phyloP scores from a whole-genome alignment of 2,113 vertebrate species.

The Sinocyclocheilus anshuiensis region DNA sequence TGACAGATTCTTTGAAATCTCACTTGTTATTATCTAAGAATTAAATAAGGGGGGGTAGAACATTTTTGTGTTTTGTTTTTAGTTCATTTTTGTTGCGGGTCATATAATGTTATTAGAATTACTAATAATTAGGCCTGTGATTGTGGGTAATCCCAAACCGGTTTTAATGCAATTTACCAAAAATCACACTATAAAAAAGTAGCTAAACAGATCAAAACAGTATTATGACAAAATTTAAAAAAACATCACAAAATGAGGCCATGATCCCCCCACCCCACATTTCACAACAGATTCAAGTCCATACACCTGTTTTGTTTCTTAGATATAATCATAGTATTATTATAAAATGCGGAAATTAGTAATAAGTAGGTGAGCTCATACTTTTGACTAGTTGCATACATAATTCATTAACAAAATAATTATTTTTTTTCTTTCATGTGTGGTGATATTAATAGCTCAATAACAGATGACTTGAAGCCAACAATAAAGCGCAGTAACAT shows the following conservation, averaged over 20 bases:
- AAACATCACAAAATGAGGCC: too few relatives aligned
- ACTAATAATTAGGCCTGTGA: not conserved
- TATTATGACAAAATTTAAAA: too few relatives aligned
- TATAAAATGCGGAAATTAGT: too few relatives aligned
- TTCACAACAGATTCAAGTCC: too few relatives aligned
- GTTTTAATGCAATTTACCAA: not conserved
- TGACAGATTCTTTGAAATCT: too few relatives aligned
- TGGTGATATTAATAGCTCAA: not conserved
- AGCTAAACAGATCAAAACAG: too few relatives aligned
- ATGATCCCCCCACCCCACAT: too few relatives aligned
- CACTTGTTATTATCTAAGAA: too few relatives aligned
- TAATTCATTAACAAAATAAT: not conserved
- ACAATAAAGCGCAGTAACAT: not conserved
- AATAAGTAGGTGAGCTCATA: too few relatives aligned
- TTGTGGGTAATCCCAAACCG: not conserved
- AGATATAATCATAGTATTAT: too few relatives aligned
- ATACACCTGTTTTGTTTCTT: too few relatives aligned
- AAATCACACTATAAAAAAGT: not conserved
- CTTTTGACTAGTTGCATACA: not conserved
- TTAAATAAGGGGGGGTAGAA: not conserved
- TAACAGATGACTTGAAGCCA: not conserved
- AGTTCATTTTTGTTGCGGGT: not conserved
- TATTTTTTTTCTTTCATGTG: not conserved
- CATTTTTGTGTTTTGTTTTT: not conserved
- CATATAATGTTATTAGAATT: not conserved